phyloP scores from a whole-genome alignment of 2,113 vertebrate genomes.

The Podilymbus podiceps region DNA sequence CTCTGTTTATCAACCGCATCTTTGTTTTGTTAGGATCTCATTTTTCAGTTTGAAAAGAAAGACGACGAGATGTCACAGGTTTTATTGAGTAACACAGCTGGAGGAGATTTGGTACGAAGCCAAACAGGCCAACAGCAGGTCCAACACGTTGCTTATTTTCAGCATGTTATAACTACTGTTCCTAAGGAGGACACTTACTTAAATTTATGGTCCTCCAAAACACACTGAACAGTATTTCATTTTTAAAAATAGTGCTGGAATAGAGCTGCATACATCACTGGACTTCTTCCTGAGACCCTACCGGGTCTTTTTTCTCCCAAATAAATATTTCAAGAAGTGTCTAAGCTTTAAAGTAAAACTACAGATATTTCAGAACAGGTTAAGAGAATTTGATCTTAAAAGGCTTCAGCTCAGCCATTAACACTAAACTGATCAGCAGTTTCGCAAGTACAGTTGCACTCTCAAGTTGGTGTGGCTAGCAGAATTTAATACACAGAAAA shows the following conservation, averaged over 20 bases:
- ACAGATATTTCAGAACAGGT: neutral
- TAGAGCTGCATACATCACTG: neutral
- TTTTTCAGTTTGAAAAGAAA: neutral
- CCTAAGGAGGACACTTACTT: neutral
- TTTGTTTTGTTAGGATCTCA: neutral
- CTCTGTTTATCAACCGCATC: neutral
- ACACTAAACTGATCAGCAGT: neutral
- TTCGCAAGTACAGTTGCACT: neutral
- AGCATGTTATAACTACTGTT: neutral
- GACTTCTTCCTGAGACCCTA: neutral
- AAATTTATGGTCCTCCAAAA: neutral
- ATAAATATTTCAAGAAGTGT: neutral
- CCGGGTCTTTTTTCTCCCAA: too few species aligned
- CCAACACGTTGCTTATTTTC: neutral
- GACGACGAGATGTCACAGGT: neutral
- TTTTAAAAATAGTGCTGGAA: neutral
- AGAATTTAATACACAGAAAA: neutral
- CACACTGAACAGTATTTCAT: rapidly evolving
- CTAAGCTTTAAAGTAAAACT: neutral
- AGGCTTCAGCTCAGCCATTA: conserved; percentile 23
- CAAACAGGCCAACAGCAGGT: neutral
- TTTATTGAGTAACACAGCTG: rapidly evolving
- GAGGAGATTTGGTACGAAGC: neutral
- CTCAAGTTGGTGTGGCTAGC: neutral
- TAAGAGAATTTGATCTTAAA: neutral